These are phyloP conservation scores for Heliocidaris erythrogramma DNA, from an alignment of 35 echinoderm and acorn worm species.

Conservation along the genomic window DNA sequence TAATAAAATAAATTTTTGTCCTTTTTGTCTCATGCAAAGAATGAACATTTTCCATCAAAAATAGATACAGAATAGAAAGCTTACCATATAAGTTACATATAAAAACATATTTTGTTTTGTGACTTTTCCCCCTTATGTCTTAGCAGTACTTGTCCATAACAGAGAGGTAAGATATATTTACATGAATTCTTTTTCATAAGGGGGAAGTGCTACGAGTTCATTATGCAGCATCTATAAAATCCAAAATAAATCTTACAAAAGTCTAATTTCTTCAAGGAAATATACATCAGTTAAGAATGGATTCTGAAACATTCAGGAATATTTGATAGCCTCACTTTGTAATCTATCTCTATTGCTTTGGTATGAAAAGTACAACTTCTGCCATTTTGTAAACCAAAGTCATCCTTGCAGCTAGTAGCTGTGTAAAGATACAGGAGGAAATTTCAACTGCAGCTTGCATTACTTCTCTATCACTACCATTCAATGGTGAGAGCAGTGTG, in stretches of 20 bases:
- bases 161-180: neutral
- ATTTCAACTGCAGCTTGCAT: neutral
- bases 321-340: neutral
- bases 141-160: neutral
- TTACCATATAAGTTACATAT: neutral
- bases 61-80: neutral
- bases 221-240: neutral
- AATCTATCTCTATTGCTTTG: neutral
- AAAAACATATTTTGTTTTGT: neutral
- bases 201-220: neutral
- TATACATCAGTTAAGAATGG: neutral
- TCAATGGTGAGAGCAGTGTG: neutral
- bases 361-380: neutral
- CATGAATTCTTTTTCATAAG: neutral
- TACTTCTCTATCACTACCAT: neutral
- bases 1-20: neutral
- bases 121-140: neutral
- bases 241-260: neutral
- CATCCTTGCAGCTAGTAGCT: neutral
- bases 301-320: neutral
- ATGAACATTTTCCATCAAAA: neutral
- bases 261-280: neutral
- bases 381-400: no score
- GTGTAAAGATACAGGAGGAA: neutral
- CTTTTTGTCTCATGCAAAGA: neutral